Percentiles rank a stretch among this genome's conserved stretches.
phyloP scores from a whole-genome alignment of 2,888 invertebrate genomes.

The Lingula anatina region DNA sequence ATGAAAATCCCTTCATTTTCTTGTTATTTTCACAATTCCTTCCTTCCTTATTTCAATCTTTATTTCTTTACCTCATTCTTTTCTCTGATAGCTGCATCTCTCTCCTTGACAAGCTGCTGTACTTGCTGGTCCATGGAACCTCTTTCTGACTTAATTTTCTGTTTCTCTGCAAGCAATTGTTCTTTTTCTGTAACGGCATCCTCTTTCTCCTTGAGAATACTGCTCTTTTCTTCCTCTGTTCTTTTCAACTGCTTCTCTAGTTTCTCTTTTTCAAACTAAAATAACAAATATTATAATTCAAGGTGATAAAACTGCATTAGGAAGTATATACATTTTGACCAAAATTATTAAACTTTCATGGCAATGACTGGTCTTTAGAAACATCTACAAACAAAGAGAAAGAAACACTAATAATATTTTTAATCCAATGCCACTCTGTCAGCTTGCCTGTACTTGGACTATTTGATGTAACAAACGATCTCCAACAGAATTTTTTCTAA shows the following conservation, averaged over 20 bases:
- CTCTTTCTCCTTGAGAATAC: slow-evolving; percentile 25
- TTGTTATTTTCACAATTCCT: too few relatives aligned
- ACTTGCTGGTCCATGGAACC: slow-evolving; percentile 20
- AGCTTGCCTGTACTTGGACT: too few relatives aligned
- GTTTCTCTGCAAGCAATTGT: slow-evolving; percentile 17
- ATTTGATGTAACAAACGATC: too few relatives aligned
- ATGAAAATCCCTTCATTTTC: too few relatives aligned
- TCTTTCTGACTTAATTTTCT: slow-evolving; percentile 15
- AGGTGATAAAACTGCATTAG: neutral
- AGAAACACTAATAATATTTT: too few relatives aligned
- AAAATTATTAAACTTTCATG: neutral
- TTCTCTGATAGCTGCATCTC: slow-evolving; percentile 18
- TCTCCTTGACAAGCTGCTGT: slow-evolving; percentile 21
- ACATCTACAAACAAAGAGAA: too few relatives aligned
- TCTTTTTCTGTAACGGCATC: slow-evolving; percentile 23
- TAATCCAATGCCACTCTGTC: too few relatives aligned
- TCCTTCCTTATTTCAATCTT: too few relatives aligned
- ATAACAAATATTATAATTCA: too few relatives aligned
- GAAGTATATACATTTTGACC: neutral
- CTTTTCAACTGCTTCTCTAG: slow-evolving; percentile 29
- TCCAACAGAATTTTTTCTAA: too few relatives aligned
- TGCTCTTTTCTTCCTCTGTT: slow-evolving; percentile 29
- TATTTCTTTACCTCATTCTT: slow-evolving; percentile 21
- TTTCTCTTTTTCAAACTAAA: slow-evolving; percentile 39
- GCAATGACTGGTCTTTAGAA: too few relatives aligned